phyloP scores from a whole-genome alignment of 30 jellyfish, hydroid and myxozoan species.

The Mastigias papua region DNA sequence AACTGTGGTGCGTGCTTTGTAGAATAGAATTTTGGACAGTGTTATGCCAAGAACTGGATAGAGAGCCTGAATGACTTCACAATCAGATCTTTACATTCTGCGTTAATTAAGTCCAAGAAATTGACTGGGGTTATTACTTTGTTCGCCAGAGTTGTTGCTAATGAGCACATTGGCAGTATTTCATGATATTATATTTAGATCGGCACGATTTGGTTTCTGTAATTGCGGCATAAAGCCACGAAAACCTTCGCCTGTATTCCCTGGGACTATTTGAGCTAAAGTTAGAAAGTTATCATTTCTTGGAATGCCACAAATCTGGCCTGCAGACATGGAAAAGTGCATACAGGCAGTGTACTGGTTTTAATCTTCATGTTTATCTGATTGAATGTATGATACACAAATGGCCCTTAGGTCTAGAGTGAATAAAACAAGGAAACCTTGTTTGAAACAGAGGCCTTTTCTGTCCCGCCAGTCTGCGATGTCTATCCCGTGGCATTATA shows the following conservation, averaged over 20 bases:
- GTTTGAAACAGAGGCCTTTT: not conserved
- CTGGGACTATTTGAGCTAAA: not conserved
- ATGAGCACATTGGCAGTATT: no score
- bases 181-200: no score
- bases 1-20: no score
- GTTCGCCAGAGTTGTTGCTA: no score
- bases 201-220: not conserved
- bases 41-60: no score
- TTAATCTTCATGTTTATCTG: not conserved
- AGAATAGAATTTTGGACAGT: no score
- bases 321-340: not conserved
- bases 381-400: not conserved
- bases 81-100: no score
- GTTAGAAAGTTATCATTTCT: not conserved
- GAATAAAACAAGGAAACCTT: not conserved
- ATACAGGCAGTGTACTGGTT: not conserved
- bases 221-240: not conserved
- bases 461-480: not conserved
- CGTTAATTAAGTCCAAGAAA: no score
- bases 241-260: not conserved
- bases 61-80: no score
- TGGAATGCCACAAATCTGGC: not conserved
- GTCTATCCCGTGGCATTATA: not conserved
- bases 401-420: not conserved
- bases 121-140: no score